phyloP scores from a whole-genome alignment of 1,140 invertebrate species.

The Paramacrobiotus metropolitanus region DNA sequence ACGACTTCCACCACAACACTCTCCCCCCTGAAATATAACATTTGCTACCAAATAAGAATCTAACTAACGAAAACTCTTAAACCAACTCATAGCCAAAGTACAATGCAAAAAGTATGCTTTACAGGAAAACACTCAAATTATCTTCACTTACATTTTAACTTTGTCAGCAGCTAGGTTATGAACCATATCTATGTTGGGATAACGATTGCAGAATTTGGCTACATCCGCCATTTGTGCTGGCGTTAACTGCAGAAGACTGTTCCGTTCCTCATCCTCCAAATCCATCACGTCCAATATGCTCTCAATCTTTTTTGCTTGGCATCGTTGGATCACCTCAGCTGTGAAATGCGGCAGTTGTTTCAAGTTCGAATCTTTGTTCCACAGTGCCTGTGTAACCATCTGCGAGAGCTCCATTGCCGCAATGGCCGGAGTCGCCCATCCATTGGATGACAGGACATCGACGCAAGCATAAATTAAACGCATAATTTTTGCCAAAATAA shows the following conservation, averaged over 20 bases:
- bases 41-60: constrained; percentile 20
- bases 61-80: constrained; percentile 4
- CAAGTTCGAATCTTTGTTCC: constrained; percentile 91
- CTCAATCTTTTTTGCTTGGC: constrained; percentile 71
- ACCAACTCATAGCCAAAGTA: background rate
- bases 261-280: constrained; percentile 77
- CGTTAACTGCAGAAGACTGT: constrained; percentile 52
- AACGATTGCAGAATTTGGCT: constrained; percentile 89
- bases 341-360: constrained; percentile 91
- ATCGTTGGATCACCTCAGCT: constrained; percentile 63
- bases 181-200: constrained; percentile 90
- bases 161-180: constrained; percentile 44
- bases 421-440: constrained; percentile 88
- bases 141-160: background rate
- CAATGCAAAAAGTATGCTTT: too few relatives aligned
- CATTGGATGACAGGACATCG: constrained; percentile 89
- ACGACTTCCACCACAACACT: constrained; percentile 68
- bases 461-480: constrained; percentile 92
- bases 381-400: constrained; percentile 99
- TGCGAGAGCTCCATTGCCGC: constrained; percentile 98
- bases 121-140: background rate
- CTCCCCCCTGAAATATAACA: constrained; percentile 50
- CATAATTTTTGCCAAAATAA: constrained; percentile 50
- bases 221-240: constrained; percentile 84
- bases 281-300: constrained; percentile 98